phyloP scores from a whole-genome alignment of 2,113 vertebrate genomes.

The Bombycilla garrulus region DNA sequence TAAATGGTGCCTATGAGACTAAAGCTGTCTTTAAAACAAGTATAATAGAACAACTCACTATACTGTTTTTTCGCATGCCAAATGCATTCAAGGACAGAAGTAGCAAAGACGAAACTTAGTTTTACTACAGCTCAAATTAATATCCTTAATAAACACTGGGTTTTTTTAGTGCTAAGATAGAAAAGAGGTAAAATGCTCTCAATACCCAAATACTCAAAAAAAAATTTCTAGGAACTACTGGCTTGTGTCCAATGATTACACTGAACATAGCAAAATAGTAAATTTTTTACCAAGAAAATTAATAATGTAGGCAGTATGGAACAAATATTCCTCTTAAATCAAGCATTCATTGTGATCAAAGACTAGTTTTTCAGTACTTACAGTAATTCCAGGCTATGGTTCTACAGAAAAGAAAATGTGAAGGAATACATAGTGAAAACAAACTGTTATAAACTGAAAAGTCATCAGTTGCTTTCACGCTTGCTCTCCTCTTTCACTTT shows the following conservation, averaged over 20 bases:
- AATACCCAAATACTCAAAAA: background rate
- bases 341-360: background rate
- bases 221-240: background rate
- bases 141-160: background rate
- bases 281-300: background rate
- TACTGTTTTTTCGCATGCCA: background rate
- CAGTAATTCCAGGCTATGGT: background rate
- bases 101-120: background rate
- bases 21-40: background rate
- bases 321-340: background rate
- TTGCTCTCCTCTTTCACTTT: background rate
- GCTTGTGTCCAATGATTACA: background rate
- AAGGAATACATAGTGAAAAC: background rate
- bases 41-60: background rate
- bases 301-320: background rate
- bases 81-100: background rate
- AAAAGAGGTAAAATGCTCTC: background rate
- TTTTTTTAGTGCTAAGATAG: background rate
- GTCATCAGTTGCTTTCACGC: background rate
- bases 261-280: background rate
- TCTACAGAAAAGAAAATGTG: background rate
- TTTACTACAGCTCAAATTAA: background rate
- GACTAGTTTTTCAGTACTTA: background rate
- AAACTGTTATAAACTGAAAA: background rate
- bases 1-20: background rate